phyloP scores from a whole-genome alignment of 2,888 invertebrate species.

The Galeruca laticollis region DNA sequence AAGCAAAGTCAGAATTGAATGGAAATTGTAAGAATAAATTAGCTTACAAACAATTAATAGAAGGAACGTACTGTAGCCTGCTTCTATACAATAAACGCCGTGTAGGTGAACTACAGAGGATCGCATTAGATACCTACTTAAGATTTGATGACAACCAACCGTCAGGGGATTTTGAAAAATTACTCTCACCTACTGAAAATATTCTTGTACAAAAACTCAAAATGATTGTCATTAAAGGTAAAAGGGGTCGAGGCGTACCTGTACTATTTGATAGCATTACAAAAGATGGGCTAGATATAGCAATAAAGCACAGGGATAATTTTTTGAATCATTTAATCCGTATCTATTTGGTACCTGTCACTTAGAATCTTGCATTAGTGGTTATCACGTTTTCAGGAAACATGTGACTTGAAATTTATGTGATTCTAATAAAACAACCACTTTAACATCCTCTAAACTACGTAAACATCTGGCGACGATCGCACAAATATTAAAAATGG shows the following conservation, averaged over 20 bases:
- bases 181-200: slow-evolving; percentile 10
- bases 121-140: slow-evolving; percentile 5
- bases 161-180: slow-evolving; percentile 20
- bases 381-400: slow-evolving; percentile 3
- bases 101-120: slow-evolving; percentile 20
- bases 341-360: slow-evolving; percentile 6
- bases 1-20: slow-evolving; percentile 3
- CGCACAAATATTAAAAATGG: slow-evolving; percentile 30
- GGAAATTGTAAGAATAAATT: slow-evolving; percentile 9
- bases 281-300: slow-evolving; percentile 1
- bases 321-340: slow-evolving; percentile 7
- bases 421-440: slow-evolving; percentile 17
- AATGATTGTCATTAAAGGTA: slow-evolving; percentile 10
- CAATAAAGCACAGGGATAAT: slow-evolving; percentile 3
- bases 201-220: slow-evolving; percentile 14
- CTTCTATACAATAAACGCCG: slow-evolving; percentile 22
- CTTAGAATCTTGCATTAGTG: slow-evolving; percentile 2
- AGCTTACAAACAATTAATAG: slow-evolving; percentile 18
- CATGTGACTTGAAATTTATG: slow-evolving; percentile 28
- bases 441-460: slow-evolving; percentile 25
- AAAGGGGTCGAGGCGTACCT: slow-evolving; percentile 13
- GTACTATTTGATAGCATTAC: slow-evolving; percentile 19
- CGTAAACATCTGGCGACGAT: slow-evolving; percentile 32
- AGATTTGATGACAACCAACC: slow-evolving; percentile 9
- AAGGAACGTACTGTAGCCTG: slow-evolving; percentile 17